Conservation (phyloP, 2,888 invertebrate genomes). For the Chrysolina oricalcia region DNA sequence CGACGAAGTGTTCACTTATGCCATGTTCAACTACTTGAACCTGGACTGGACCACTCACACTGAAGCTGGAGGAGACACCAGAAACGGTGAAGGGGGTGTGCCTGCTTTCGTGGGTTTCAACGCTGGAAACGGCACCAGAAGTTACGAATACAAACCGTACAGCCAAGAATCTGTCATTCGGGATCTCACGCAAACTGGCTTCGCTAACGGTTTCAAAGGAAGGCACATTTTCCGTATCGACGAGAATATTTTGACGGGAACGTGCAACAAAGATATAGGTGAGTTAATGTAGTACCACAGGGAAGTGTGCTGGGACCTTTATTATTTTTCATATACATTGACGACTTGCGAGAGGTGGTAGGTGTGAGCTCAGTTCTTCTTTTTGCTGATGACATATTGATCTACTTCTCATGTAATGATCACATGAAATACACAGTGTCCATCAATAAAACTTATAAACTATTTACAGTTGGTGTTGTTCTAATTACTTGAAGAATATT, state of each 20-base stretch:
- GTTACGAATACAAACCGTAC: conserved; percentile 91
- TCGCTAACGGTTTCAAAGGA: conserved; percentile 91
- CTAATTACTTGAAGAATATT: too few relatives aligned
- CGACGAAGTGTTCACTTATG: conserved; percentile 95
- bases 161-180: conserved; percentile 90
- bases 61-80: conserved; percentile 92
- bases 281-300: not conserved
- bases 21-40: conserved; percentile 94
- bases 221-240: conserved; percentile 96
- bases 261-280: conserved; percentile 94
- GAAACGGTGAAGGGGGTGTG: conserved; percentile 88
- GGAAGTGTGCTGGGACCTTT: too few relatives aligned
- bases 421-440: too few relatives aligned
- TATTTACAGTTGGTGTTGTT: too few relatives aligned
- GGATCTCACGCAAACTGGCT: conserved; percentile 88
- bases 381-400: too few relatives aligned
- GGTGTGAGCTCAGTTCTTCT: too few relatives aligned
- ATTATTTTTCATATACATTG: too few relatives aligned
- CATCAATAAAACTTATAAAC: too few relatives aligned
- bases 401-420: too few relatives aligned
- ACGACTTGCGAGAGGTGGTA: too few relatives aligned
- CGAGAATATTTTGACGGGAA: conserved; percentile 93
- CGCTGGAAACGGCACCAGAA: conserved; percentile 94
- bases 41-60: conserved; percentile 94
- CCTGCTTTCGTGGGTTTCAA: conserved; percentile 96